These are phyloP conservation scores for Hoplostethus atlanticus DNA, from an alignment of 2,797 vertebrate genomes.

Conservation along the genomic window DNA sequence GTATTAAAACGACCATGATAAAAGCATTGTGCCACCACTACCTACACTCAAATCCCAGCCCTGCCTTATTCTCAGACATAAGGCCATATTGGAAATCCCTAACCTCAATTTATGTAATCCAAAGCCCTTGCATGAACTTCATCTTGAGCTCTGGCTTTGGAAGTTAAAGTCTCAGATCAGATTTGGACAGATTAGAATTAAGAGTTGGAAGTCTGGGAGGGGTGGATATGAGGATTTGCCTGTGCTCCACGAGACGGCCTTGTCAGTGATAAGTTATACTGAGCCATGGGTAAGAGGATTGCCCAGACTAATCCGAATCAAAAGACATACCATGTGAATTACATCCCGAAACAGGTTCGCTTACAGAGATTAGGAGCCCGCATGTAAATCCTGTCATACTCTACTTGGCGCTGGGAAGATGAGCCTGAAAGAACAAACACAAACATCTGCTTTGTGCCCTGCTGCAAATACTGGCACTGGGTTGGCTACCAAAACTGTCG, in stretches of 20 bases:
- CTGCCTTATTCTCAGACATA: slow-evolving; percentile 65
- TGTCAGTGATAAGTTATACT: slow-evolving; percentile 89
- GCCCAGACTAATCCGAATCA: slow-evolving; percentile 89
- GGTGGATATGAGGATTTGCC: slow-evolving; percentile 88
- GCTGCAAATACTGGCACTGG: slow-evolving; percentile 66
- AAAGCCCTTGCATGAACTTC: slow-evolving; percentile 82
- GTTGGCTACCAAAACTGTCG: slow-evolving; percentile 49
- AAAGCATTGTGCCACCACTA: slow-evolving; percentile 42
- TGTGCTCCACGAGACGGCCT: slow-evolving; percentile 84
- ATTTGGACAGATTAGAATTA: slow-evolving; percentile 90
- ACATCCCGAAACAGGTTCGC: slow-evolving; percentile 92
- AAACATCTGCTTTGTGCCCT: slow-evolving; percentile 79
- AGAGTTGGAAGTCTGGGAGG: slow-evolving; percentile 87
- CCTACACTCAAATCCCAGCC: slow-evolving; percentile 48
- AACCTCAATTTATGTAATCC: slow-evolving; percentile 84
- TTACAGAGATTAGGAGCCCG: slow-evolving; percentile 88
- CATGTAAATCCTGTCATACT: slow-evolving; percentile 88
- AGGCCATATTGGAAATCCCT: slow-evolving; percentile 75
- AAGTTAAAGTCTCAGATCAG: slow-evolving; percentile 88
- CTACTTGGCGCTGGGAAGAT: slow-evolving; percentile 81
- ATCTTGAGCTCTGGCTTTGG: slow-evolving; percentile 82
- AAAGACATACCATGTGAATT: slow-evolving; percentile 93
- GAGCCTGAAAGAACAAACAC: slow-evolving; percentile 83
- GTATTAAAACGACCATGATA: slow-evolving; percentile 36
- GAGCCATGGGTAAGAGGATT: slow-evolving; percentile 88